phyloP scores from a whole-genome alignment of 2,797 vertebrate species.

The Eospalax fontanierii region DNA sequence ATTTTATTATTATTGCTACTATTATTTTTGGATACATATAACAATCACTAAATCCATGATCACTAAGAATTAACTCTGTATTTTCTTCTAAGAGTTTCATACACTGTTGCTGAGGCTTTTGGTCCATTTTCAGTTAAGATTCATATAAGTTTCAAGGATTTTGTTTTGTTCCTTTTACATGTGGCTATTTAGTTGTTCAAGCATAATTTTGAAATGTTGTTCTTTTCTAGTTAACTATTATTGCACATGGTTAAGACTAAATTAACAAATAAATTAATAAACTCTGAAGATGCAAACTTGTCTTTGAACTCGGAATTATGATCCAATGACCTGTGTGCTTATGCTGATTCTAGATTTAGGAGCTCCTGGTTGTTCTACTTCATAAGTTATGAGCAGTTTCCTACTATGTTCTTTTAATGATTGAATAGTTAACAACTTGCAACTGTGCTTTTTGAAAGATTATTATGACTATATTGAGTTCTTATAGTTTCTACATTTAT shows the following conservation, averaged over 20 bases:
- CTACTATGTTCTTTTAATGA: background rate
- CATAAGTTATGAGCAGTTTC: background rate
- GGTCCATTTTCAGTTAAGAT: background rate
- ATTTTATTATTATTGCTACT: background rate
- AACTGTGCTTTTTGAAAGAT: background rate
- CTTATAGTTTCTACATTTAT: fast-evolving
- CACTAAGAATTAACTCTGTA: background rate
- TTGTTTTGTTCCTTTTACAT: background rate
- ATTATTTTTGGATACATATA: background rate
- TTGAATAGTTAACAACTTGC: background rate
- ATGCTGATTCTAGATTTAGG: background rate
- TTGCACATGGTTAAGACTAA: background rate
- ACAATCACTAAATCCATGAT: background rate
- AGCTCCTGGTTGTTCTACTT: background rate
- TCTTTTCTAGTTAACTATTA: background rate
- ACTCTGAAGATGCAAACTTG: background rate
- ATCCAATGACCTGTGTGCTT: background rate
- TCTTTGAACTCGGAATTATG: background rate
- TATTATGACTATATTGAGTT: background rate
- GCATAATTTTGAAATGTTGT: background rate
- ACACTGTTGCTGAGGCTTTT: background rate
- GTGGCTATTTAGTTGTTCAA: background rate
- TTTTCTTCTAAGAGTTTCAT: background rate
- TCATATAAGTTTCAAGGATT: background rate
- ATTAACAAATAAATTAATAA: background rate